These are phyloP conservation scores for Papilio polyxenes DNA, from an alignment of 1,140 invertebrate genomes.

Conservation along the genomic window DNA sequence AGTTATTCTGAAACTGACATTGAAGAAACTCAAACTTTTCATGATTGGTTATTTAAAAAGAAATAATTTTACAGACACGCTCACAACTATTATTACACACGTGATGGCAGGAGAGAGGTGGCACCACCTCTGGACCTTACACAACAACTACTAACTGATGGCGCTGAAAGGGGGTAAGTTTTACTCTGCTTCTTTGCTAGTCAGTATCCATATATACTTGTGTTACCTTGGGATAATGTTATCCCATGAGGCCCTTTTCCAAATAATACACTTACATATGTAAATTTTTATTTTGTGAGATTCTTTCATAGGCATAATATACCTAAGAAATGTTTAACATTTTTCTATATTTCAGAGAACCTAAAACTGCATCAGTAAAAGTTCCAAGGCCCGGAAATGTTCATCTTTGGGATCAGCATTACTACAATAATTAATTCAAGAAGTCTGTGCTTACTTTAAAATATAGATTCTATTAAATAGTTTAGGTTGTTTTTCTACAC, in stretches of 20 bases:
- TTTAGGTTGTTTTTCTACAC: not conserved
- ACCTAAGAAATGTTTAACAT: too few relatives aligned
- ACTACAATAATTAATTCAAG: constrained; percentile 41
- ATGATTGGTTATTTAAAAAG: not conserved
- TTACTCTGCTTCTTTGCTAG: not conserved
- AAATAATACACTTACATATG: too few relatives aligned
- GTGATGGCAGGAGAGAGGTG: constrained; percentile 89
- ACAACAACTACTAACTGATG: constrained; percentile 63
- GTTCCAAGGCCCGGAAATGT: constrained; percentile 81
- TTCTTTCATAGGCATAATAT: too few relatives aligned
- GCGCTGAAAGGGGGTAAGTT: constrained; percentile 70
- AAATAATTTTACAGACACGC: constrained; percentile 75
- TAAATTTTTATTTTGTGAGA: too few relatives aligned
- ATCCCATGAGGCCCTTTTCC: too few relatives aligned
- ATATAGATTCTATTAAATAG: constrained; percentile 38
- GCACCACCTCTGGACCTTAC: constrained; percentile 84
- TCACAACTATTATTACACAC: constrained; percentile 89
- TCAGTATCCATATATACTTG: too few relatives aligned
- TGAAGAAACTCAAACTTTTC: not conserved
- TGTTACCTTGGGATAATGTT: too few relatives aligned
- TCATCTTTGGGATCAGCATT: constrained; percentile 81
- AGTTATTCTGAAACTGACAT: not conserved
- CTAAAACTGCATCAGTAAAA: constrained; percentile 62
- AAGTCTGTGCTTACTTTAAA: constrained; percentile 10
- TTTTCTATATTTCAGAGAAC: constrained; percentile 60